phyloP scores from a whole-genome alignment of 2,113 vertebrate genomes.

The Rhinolophus sinicus region DNA sequence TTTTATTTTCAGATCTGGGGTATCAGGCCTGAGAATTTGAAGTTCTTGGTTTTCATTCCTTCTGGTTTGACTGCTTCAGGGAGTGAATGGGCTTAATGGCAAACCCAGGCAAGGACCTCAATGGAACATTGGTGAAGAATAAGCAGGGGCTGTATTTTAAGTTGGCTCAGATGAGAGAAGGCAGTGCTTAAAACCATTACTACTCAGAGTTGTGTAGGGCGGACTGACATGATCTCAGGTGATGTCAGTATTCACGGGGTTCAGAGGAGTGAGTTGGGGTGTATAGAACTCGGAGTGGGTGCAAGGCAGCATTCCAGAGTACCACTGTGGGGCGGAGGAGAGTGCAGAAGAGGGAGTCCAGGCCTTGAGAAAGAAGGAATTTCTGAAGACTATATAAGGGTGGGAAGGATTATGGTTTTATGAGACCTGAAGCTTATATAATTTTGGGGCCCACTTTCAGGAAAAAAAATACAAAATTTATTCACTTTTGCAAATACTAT shows the following conservation, averaged over 20 bases:
- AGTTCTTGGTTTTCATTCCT: not conserved
- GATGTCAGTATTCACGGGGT: not conserved
- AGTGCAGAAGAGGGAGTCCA: not conserved
- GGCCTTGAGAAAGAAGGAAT: not conserved
- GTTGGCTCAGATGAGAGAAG: not conserved
- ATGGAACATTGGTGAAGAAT: not conserved
- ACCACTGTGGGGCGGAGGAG: no score
- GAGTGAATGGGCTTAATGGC: not conserved
- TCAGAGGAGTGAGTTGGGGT: not conserved
- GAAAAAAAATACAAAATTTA: not conserved
- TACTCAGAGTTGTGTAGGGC: not conserved
- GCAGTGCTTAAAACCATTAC: not conserved
- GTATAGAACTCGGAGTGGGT: not conserved
- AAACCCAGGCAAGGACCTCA: not conserved
- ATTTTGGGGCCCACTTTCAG: not conserved
- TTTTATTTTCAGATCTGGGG: not conserved
- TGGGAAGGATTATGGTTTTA: not conserved
- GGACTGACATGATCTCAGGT: not conserved
- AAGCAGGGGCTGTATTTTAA: no score
- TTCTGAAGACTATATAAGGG: not conserved
- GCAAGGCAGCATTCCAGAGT: not conserved
- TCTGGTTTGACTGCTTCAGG: not conserved
- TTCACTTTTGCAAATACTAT: not conserved
- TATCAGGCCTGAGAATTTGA: not conserved
- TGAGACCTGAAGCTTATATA: not conserved